Base-by-base conservation (phyloP, 1,140 invertebrate genomes). In the Venturia canescens region DNA sequence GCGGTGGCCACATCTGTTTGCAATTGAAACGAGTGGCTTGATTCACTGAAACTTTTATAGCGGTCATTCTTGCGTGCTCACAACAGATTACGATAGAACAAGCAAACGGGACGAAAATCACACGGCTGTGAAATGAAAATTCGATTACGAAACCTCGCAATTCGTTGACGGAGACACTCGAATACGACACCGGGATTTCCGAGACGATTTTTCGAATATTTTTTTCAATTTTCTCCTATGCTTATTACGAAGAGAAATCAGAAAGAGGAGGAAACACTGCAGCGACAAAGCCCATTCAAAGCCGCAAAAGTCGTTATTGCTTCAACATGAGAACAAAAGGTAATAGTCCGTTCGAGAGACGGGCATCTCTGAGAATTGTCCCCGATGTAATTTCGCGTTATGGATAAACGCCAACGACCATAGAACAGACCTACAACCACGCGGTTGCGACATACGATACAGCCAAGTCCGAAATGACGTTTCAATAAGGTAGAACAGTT, bases 401-500 rank as follows among this genome's bases (percentile, higher is more conserved):
- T 87, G 83, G 87, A 87, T 85, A 87, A 89, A 83, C 83, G 85
- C 82, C 83, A 72, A 82, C 75, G 72, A 75, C 72, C 72, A 57
- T 29, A 27, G 26, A 53, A 60, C 9, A 60, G 27, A n/a, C n/a
- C 21, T 60, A 21, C 16, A n/a, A n/a, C n/a, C 82, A 82, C 80
- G 63, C 82, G 48, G 72, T 13, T 27, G 16, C 4, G 69, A n/a
- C 21, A 27, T 50, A 50, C 44, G 21, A 79, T 82, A 82, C 67
- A 57, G 27, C 80, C 77, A 82, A 87, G 23, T 80, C 84, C 83
- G 86, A 86, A 82, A 86, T 85, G 87, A 88, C 86, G 84, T 89
- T 89, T 90, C 88, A 90, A 90, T 90, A 88, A 89, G 85, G 88
- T 80, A 60, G 76, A 79, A 86, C 86, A 85, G 87, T 89, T 89